Percentiles rank a stretch among this genome's conserved stretches.
These are phyloP conservation scores for Alosa alosa DNA, from an alignment of 2,113 vertebrate genomes.

Conservation along the genomic window DNA sequence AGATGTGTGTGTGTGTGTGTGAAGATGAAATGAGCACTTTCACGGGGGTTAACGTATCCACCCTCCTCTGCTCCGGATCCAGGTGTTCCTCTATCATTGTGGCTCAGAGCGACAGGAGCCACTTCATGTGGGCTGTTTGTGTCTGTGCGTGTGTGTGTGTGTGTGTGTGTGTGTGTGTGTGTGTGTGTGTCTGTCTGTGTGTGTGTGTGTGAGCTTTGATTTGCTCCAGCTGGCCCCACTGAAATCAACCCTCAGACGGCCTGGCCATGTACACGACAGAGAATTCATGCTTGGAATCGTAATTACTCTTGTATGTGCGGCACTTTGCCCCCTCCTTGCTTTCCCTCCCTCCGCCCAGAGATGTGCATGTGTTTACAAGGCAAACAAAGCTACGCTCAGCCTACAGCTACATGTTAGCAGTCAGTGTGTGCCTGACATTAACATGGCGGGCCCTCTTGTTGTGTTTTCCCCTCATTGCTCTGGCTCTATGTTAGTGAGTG, in stretches of 20 bases:
- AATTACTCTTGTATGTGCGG: slow-evolving; percentile 55
- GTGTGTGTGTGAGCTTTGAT: slow-evolving; percentile 63
- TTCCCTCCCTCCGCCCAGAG: not conserved
- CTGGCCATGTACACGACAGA: slow-evolving; percentile 66
- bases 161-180: too few relatives aligned
- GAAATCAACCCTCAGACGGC: slow-evolving; percentile 61
- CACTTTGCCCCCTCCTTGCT: not conserved
- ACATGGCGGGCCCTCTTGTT: not conserved
- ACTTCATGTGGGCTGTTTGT: slow-evolving; percentile 56
- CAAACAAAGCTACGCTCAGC: not conserved
- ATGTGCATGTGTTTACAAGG: not conserved
- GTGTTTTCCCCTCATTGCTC: not conserved
- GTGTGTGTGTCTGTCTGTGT: too few relatives aligned
- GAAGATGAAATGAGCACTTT: slow-evolving; percentile 17
- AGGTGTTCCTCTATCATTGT: slow-evolving; percentile 72
- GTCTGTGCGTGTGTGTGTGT: slow-evolving; percentile 38
- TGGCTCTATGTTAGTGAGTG: not conserved
- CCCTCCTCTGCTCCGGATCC: slow-evolving; percentile 59
- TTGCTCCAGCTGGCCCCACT: slow-evolving; percentile 70
- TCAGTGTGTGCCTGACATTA: not conserved
- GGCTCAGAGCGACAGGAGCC: slow-evolving; percentile 53
- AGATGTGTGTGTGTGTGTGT: slow-evolving; percentile 20
- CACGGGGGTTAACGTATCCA: slow-evolving; percentile 34
- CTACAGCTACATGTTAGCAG: not conserved
- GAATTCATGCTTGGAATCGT: slow-evolving; percentile 66